Base-by-base conservation (phyloP, 2,888 invertebrate genomes). In the Diarsia brunnea region DNA sequence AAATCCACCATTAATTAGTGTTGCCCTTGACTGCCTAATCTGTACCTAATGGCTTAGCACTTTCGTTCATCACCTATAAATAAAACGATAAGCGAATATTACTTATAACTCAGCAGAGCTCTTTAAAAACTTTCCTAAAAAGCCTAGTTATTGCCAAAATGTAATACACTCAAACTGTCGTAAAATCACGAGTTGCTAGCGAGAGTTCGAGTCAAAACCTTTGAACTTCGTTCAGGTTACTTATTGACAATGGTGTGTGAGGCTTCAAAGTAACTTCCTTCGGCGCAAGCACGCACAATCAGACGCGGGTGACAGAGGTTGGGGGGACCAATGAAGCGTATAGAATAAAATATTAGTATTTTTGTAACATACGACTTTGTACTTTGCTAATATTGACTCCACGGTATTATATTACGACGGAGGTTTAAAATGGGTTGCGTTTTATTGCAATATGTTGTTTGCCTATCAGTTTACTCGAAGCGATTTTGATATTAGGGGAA, bases 221-320 rank as follows among this genome's bases (percentile, higher is more conserved):
- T 92, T 91, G 91, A 92, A 90, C 84, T 89, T 86, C 75, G 81
- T 78, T 76, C 84, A 69, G 76, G 82, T 89, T 86, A 85, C 86
- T 88, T 89, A 90, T 89, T 89, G 90, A 90, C 92, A 90, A 90
- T 90, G 86, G 88, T 87, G 83, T 87, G 84, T 81, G 87, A 84
- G 85, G 88, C 91, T 89, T 94, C 92, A 93, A 94, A 94, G 92
- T 90, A 89, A 91, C 88, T 90, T 90, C 88, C 87, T 84, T 75
- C 78, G 75, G 77, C 86, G 82, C 85, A 86, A 86, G 88, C 90
- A 91, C 90, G 92, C 91, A 91, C 91, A 91, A 92, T 92, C 92
- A 91, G 83, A 77, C 85, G 74, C 68, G 84, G 78, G 74, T 86
- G 83, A 76, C 84, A 73, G 66, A 83, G 79, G 74, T 86, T 87